Base-by-base conservation (phyloP, 2,797 vertebrate genomes). In the Cottoperca gobio region DNA sequence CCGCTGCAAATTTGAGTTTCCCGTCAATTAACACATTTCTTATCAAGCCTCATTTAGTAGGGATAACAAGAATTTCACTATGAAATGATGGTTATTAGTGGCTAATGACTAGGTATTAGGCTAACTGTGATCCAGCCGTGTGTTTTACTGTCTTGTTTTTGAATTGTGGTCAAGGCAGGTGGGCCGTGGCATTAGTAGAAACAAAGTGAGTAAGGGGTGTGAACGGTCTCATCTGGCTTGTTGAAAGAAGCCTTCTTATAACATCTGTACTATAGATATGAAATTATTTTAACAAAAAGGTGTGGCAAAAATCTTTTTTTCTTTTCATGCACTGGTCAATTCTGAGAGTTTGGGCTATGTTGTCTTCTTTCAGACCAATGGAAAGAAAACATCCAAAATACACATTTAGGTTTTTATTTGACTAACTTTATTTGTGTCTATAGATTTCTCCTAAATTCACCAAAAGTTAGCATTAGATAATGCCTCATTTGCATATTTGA, bases 31-130 rank as follows among this genome's bases (percentile, higher is more conserved):
- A 90, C 80, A 83, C 66, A 86, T 76, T 68, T 88, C 90, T 92
- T 88, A 93, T 92, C 88, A 89, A 90, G 87, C 76, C 86, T 94
- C 89, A 92, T 93, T 93, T 92, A 85, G 57, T 67, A 89, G 62
- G 87, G 72, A 92, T 86, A 93, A 91, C 89, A 87, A 89, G 87
- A 77, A 50, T 67, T 84, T 70, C 68, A 57, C 76, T 59, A 81
- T 90, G 77, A 87, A 85, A 86, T 73, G 59, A 67, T 33, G 77
- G 81, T 90, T 87, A 91, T 90, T 92, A 90, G 85, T 0, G 39
- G 49, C 80, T 89, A 92, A 91, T 91, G 87, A 88, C 70, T 23
- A 6, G 62, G 66, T 60, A 76, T 86, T 79, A 88, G 31, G 72
- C 74, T 68, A 43, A 76, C 63, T 10, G 65, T 39, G 54, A 79